Evolutionary conservation across 2,797 vertebrate species (phyloP).

Genomic region (Chelidonichthys spinosus): DNA sequence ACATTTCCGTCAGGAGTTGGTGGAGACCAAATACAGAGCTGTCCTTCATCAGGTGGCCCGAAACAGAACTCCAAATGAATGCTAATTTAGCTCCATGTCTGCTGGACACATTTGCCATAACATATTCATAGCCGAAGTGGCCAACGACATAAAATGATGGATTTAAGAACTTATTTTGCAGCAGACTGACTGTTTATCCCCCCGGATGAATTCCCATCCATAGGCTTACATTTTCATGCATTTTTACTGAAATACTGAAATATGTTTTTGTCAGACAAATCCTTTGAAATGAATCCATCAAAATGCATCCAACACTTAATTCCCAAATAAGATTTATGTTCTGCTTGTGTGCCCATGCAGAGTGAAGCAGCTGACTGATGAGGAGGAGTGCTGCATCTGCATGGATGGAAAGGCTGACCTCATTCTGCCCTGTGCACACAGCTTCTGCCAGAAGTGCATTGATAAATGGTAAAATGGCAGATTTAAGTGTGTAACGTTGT

Average conservation of each 20-base stretch:
- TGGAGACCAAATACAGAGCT: too few relatives aligned
- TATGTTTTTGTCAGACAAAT: background rate
- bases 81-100: too few relatives aligned
- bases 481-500: background rate
- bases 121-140: background rate
- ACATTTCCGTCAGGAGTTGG: too few relatives aligned
- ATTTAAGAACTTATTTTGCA: slow-evolving; percentile 2
- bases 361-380: slow-evolving; percentile 96
- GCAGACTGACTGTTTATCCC: background rate
- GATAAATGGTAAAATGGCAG: slow-evolving; percentile 92
- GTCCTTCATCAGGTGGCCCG: too few relatives aligned
- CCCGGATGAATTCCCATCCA: background rate
- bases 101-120: too few relatives aligned
- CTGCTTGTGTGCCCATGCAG: slow-evolving; percentile 73
- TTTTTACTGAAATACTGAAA: background rate
- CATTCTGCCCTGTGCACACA: slow-evolving; percentile 96
- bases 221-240: background rate
- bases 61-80: too few relatives aligned
- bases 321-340: background rate
- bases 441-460: slow-evolving; percentile 99
- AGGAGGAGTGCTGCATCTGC: slow-evolving; percentile 98
- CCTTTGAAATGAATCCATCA: background rate
- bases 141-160: background rate
- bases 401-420: slow-evolving; percentile 97
- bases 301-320: slow-evolving; percentile 3